Evolutionary conservation across 2,797 vertebrate species (phyloP).

Genomic region (Limosa lapponica): DNA sequence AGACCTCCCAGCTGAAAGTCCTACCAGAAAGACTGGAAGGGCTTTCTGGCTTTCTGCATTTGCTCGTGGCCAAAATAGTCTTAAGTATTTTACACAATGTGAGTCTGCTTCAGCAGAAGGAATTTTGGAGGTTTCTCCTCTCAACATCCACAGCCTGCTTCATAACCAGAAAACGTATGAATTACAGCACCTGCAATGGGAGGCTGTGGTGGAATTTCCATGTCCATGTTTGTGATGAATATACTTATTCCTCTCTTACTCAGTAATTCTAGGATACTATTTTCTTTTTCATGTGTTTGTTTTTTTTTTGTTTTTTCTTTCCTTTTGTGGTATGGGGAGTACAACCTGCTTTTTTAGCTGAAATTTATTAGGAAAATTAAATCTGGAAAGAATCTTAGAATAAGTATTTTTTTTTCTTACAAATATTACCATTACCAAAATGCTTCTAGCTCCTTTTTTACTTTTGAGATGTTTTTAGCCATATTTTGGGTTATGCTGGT

Average conservation of each 20-base stretch:
- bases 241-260: neutral
- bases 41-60: neutral
- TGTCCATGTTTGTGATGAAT: too few species aligned
- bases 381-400: neutral
- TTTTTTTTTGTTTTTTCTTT: neutral
- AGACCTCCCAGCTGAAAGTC: neutral
- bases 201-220: neutral
- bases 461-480: neutral
- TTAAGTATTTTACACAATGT: rapidly evolving
- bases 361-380: neutral
- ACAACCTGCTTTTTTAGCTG: neutral
- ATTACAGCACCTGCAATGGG: neutral
- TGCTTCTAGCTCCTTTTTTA: neutral
- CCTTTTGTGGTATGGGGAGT: neutral
- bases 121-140: neutral
- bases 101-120: neutral
- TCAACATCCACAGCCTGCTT: neutral
- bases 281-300: neutral
- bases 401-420: neutral
- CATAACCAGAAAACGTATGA: neutral
- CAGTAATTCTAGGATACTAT: neutral
- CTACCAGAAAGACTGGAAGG: neutral
- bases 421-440: neutral
- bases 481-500: neutral
- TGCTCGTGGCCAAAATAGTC: neutral